These are phyloP conservation scores for Thecophora atra DNA, from an alignment of 2,888 invertebrate species.

Conservation along the genomic window DNA sequence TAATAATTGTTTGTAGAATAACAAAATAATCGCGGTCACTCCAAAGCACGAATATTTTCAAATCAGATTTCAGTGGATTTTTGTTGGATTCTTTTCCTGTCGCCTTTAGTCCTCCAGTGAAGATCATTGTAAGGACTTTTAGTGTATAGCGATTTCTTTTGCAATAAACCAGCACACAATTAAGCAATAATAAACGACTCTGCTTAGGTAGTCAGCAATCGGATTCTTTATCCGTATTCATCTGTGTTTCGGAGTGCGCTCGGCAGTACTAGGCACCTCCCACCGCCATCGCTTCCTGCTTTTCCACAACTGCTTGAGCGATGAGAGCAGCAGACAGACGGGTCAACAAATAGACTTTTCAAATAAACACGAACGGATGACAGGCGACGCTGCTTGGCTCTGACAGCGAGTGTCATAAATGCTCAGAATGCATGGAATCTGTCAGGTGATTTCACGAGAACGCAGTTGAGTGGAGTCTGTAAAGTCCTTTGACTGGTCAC, in stretches of 20 bases:
- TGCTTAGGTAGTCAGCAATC: conserved; percentile 54
- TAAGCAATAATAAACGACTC: conserved; percentile 58
- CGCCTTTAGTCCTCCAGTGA: too few relatives aligned
- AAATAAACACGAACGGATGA: conserved; percentile 8
- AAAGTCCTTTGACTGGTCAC: neutral
- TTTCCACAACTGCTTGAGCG: neutral
- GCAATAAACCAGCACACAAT: conserved; percentile 49
- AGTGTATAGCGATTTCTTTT: neutral
- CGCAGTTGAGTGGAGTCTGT: conserved; percentile 8
- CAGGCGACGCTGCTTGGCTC: conserved; percentile 31
- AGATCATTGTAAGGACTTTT: too few relatives aligned
- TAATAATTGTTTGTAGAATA: too few relatives aligned
- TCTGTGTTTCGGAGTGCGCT: conserved; percentile 5
- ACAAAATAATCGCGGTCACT: too few relatives aligned
- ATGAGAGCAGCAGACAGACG: neutral
- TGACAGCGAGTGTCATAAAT: conserved; percentile 49
- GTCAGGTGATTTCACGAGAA: conserved; percentile 48
- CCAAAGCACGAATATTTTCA: too few relatives aligned
- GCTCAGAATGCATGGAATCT: conserved; percentile 53
- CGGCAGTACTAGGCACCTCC: too few relatives aligned
- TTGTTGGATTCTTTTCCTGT: too few relatives aligned
- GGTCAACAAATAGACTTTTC: neutral
- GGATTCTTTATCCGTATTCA: conserved; percentile 3
- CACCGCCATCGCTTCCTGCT: neutral
- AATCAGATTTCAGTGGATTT: too few relatives aligned